A percentile compares a stretch with the other conserved stretches of the same genome.
Conservation (phyloP, 2,888 invertebrate genomes). For the Perithous albicinctus region DNA sequence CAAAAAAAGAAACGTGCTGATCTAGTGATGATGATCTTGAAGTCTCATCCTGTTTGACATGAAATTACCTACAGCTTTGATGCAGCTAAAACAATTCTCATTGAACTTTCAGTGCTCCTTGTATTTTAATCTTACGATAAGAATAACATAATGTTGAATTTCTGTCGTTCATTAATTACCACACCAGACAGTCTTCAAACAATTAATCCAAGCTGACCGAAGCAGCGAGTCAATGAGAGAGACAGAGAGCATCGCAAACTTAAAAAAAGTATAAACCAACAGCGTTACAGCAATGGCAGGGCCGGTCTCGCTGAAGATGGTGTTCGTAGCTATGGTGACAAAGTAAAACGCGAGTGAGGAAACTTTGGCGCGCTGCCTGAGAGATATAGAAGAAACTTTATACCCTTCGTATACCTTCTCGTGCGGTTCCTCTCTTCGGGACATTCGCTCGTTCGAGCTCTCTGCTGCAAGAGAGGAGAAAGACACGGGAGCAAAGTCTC, state of each 20-base stretch:
- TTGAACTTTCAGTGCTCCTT: neutral
- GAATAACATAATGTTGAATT: neutral
- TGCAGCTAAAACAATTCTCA: neutral
- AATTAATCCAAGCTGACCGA: conserved; percentile 12
- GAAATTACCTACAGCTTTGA: neutral
- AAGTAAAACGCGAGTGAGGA: conserved; percentile 60
- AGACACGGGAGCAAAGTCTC: conserved; percentile 51
- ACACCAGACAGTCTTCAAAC: neutral
- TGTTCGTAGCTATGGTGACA: conserved; percentile 33
- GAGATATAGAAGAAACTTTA: conserved; percentile 53
- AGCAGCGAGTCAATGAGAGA: neutral
- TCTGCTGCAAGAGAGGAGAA: conserved; percentile 24
- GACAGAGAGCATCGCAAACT: conserved; percentile 9
- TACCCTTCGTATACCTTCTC: conserved; percentile 53
- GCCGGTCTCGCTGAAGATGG: neutral
- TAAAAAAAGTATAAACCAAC: conserved; percentile 22
- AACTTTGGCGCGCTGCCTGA: conserved; percentile 48
- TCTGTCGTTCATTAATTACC: neutral
- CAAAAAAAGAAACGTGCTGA: too few relatives aligned
- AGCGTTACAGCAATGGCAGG: neutral
- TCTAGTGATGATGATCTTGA: too few relatives aligned
- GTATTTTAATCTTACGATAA: neutral
- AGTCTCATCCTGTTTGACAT: too few relatives aligned
- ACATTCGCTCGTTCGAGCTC: conserved; percentile 1
- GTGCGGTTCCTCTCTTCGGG: conserved; percentile 52